Evolutionary conservation across 2,113 vertebrate species (phyloP), one percentile per base, ranked within the genome.

Genomic region (Cygnus atratus): DNA sequence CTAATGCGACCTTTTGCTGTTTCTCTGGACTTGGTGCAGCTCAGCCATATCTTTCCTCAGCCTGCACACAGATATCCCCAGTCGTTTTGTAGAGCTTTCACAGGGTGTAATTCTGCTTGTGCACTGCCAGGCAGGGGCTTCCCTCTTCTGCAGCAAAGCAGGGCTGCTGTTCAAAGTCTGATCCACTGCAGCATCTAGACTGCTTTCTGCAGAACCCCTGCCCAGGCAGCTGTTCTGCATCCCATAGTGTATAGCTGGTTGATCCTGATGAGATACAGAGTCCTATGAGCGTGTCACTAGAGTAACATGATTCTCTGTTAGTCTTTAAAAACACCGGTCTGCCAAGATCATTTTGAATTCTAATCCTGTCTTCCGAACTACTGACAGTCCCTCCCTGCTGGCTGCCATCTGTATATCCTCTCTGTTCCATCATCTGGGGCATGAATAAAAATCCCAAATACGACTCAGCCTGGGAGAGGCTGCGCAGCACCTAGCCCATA

Each of bases 331-430:
- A 73, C 21, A 54, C 7, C 31, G 21, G 18, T 66, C 91, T 96
- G 88, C 77, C 94, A 95, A 93, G 58, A 91, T 85, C 0, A 95
- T 96, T 96, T 82, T 92, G 87, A 92, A 95, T 95, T 93, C 93
- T 89, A 91, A 85, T 95, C 87, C 46, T 92, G 81, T 89, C 71
- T 80, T 96, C 96, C 93, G 91, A 93, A 95, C 54, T 95, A 87
- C 95, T 95, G 87, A 97, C 94, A 95, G 78, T 92, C 89, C 93
- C 77, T 93, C 87, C 95, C 96, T 97, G 94, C 96, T 95, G 94
- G 74, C 94, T 96, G 89, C 96, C 96, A 96, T 97, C 96, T 97
- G 96, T 92, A 92, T 82, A 96, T 92, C 81, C 39, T 95, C 89
- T 91, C 93, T 95, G 89, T 92, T 96, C 71, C 71, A 62, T 96